Evolutionary conservation across 2,797 vertebrate species (phyloP), one percentile per base, ranked within the genome.

Genomic region (Nyctibius grandis): DNA sequence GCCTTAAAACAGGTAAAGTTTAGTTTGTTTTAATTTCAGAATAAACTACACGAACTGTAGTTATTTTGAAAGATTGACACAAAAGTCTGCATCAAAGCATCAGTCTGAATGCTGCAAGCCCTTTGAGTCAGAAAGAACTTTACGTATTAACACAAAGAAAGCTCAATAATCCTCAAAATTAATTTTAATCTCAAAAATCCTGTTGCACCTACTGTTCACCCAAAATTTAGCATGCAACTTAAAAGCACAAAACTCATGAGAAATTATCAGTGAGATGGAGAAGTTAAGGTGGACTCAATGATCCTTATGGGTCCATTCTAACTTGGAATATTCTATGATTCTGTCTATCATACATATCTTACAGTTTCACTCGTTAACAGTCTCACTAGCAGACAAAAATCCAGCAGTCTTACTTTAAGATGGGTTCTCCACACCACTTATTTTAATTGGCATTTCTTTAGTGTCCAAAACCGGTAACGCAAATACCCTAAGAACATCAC

Each of bases 261-360:
- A 57, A 79, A 47, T 36, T 16, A n/a, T 16, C 28, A 54, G 8
- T 31, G 25, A 72, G 53, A 56, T 4, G 12, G 33, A 48, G 16
- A 64, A 57, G 20, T 4, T 28, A 45, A 81, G 38, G 2, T 42
- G 69, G n/a, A 51, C 45, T 70, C 1, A 0, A 5, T 18, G 14
- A 79, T 50, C 29, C 18, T 56, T 40, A 15, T 4, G 8, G 8
- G 29, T 50, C 11, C 15, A 8, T 72, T 76, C 25, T 40, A 83
- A 8, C 17, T 22, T 57, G 20, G 38, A 23, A 56, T 15, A 64
- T 26, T 7, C 38, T 36, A 20, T 40, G 47, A 81, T 15, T 68
- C 2, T 21, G 15, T 14, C 29, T 51, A 3, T 14, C 15, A n/a
- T 7, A 31, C 0, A 1, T 8, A 67, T 34, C 4, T 48, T 61